Evolutionary conservation across 2,113 vertebrate genomes (phyloP), one percentile per base, ranked within the genome.

Genomic region (Cathartes aura): DNA sequence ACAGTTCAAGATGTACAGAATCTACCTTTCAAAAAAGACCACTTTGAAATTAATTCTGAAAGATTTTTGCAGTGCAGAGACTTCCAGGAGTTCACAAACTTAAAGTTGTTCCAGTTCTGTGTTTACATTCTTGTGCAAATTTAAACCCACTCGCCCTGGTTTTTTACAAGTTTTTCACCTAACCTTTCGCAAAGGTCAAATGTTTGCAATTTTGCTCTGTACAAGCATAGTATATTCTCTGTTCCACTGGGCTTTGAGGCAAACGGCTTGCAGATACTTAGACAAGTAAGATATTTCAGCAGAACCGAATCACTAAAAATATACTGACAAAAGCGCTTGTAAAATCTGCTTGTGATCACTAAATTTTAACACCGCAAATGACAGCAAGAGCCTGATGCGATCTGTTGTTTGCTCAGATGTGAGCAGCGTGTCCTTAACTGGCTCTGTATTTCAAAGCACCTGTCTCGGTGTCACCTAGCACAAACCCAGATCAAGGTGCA

Each of bases 401-500:
- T 19, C 19, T n/a, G 53, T 3, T 11, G 63, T 2, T 6, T 40
- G 58, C 73, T 50, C 6, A 19, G 73, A 4, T 1, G 1, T 0
- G 3, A 73, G 70, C 52, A 32, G 66, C 27, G 0, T 0, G 4
- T 53, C 93, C 45, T 19, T 6, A 22, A 12, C 6, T 2, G 15
- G 36, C 56, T 58, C 48, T 4, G 9, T 36, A 27, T 42, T 76
- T 82, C 89, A 68, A 34, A 85, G 87, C 73, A 94, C 95, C 95
- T 95, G 91, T 26, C n/a, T 6, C 1, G 0, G 21, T 38, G 55
- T 84, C 89, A 93, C 87, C 91, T 36, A 67, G 17, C 48, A 5
- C 72, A 89, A 73, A 62, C 47, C 10, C 71, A 40, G 87, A 82
- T 22, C 94, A 96, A 97, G 97, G 96, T 96, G 84, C 94, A 93